Percentiles rank a stretch among this genome's conserved stretches.
These are phyloP conservation scores for Palaemon carinicauda DNA, from an alignment of 1,140 invertebrate species.

Conservation along the genomic window DNA sequence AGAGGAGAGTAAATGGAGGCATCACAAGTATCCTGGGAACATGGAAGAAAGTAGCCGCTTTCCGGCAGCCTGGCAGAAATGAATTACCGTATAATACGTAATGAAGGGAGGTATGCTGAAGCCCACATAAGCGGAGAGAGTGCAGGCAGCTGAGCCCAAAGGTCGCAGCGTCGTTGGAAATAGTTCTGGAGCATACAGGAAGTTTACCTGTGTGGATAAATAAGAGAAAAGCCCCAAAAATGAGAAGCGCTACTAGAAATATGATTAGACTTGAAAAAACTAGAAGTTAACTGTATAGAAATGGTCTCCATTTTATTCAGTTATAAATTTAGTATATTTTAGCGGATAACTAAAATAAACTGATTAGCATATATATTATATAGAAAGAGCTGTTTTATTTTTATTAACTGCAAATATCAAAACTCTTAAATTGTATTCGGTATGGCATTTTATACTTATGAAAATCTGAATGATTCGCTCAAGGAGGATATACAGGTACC, in stretches of 20 bases:
- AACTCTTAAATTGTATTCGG: too few relatives aligned
- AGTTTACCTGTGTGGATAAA: background rate
- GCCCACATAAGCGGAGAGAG: background rate
- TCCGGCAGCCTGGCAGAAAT: too few relatives aligned
- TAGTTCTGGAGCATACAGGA: slow-evolving; percentile 12
- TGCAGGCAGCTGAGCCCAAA: slow-evolving; percentile 1
- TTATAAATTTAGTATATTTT: background rate
- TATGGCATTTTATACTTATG: too few relatives aligned
- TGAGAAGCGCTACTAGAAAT: too few relatives aligned
- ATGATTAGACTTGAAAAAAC: too few relatives aligned
- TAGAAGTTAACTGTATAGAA: too few relatives aligned
- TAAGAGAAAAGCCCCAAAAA: too few relatives aligned
- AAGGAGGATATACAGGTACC: too few relatives aligned
- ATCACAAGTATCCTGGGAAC: too few relatives aligned
- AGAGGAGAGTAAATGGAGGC: too few relatives aligned
- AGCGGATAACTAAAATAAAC: background rate
- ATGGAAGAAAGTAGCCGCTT: too few relatives aligned
- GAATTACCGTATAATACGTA: slow-evolving; percentile 23
- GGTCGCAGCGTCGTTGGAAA: slow-evolving; percentile 21
- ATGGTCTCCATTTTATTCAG: too few relatives aligned
- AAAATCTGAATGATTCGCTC: background rate
- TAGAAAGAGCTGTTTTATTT: background rate
- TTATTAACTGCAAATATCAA: background rate
- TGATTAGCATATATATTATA: background rate
- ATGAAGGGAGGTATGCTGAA: slow-evolving; percentile 7